Base-by-base conservation (phyloP, 2,797 vertebrate genomes). In the Phoxinus dragarum region DNA sequence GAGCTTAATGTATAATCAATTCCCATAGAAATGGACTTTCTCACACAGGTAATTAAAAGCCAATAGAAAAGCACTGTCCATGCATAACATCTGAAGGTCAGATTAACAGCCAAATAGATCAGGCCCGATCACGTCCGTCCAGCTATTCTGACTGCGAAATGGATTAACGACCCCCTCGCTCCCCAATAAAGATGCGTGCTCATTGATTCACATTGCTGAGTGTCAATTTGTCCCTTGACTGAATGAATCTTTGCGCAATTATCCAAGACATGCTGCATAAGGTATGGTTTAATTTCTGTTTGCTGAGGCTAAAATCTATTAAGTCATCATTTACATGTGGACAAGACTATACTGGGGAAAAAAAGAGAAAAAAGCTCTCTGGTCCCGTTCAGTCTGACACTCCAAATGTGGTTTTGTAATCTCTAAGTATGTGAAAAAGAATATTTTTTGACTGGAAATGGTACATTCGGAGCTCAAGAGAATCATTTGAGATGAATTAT, bases 1-100 rank as follows among this genome's bases (percentile, higher is more conserved):
- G 36, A 31, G 40, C 81, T 79, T 83, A 84, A 89, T 86, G 84
- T 54, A 19, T 72, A 88, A 89, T 90, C 89, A 82, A 88, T 89
- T 82, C 61, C 36, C 34, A 77, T 19, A 61, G 84, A 89, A 67
- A 86, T 89, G 19, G 87, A 79, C 86, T 59, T 85, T 34, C 44
- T 59, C 52, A 44, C 40, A 89, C 47, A 81, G 81, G 84, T 85
- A 79, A 89, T 89, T 90, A 67, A 89, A 88, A 87, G 47, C 71
- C 86, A 88, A 84, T 85, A 77, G 82, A 83, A 69, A 81, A 74
- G 71, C 73, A 66, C 44, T 44, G 84, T 66, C 67, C 80, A 66
- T 86, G 73, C 72, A 21, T 44, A 80, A 68, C 47, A 52, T 77
- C 68, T 68, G 82, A 90, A 68, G 56, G 88, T 84, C 80, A 88